Percentiles rank a stretch among this genome's conserved stretches.
These are phyloP conservation scores for Cynopterus brachyotis DNA, from an alignment of 2,113 vertebrate genomes.

Conservation along the genomic window DNA sequence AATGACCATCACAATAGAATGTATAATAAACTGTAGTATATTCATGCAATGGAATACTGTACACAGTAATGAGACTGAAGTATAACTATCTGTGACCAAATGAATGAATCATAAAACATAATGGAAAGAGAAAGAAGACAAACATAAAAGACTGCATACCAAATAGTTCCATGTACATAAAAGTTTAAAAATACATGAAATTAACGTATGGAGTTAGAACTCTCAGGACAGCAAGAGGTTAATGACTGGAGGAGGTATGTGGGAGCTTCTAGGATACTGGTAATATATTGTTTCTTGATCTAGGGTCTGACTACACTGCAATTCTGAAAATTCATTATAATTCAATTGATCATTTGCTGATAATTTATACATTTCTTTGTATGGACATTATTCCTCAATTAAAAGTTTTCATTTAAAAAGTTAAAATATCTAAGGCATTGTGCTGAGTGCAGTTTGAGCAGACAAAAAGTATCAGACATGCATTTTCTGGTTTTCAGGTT, in stretches of 20 bases:
- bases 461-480: not conserved
- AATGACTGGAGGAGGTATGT: not conserved
- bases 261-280: not conserved
- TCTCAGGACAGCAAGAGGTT: not conserved
- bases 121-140: not conserved
- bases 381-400: not conserved
- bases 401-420: not conserved
- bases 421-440: not conserved
- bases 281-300: not conserved
- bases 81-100: not conserved
- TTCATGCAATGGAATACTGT: not conserved
- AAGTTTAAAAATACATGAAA: not conserved
- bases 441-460: not conserved
- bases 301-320: not conserved
- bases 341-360: not conserved
- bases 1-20: not conserved
- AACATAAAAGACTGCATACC: not conserved
- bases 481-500: not conserved
- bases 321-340: not conserved
- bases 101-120: not conserved
- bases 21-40: not conserved
- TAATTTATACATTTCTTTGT: not conserved
- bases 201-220: not conserved
- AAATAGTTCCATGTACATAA: not conserved
- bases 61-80: not conserved